Conservation (phyloP, 1,140 invertebrate genomes). For the Ceratoteleas bidentatus region DNA sequence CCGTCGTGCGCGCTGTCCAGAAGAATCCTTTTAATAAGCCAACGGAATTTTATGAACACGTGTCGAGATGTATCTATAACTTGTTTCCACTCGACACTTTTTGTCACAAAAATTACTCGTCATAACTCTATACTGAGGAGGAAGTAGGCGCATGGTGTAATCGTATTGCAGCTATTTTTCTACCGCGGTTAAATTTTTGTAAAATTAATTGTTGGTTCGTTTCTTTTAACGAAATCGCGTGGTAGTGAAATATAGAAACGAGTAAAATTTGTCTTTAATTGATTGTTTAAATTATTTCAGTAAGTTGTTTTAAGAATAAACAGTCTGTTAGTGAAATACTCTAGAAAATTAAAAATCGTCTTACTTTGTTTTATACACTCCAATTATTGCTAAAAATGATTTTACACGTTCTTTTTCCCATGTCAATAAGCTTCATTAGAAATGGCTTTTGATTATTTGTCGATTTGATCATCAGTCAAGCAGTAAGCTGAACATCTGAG, state of each 20-base stretch:
- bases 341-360: no score
- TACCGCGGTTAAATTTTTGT: background rate
- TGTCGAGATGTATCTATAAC: conserved; percentile 61
- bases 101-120: conserved; percentile 57
- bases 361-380: no score
- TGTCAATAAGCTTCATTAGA: conserved; percentile 13
- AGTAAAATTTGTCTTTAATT: no score
- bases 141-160: conserved; percentile 14
- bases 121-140: conserved; percentile 38
- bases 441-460: conserved; percentile 35
- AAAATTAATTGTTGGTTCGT: background rate
- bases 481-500: conserved; percentile 15
- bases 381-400: no score
- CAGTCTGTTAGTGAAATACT: no score
- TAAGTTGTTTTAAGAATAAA: no score
- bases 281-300: no score
- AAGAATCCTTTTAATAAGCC: conserved; percentile 63
- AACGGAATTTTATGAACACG: conserved; percentile 56
- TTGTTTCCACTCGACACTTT: conserved; percentile 59
- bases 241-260: no score
- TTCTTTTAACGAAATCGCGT: no score
- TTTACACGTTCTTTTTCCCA: background rate
- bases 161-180: background rate
- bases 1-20: conserved; percentile 56
- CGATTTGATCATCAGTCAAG: conserved; percentile 25